Base-by-base conservation (phyloP, 2,113 vertebrate species). In the Ammodytes marinus region DNA sequence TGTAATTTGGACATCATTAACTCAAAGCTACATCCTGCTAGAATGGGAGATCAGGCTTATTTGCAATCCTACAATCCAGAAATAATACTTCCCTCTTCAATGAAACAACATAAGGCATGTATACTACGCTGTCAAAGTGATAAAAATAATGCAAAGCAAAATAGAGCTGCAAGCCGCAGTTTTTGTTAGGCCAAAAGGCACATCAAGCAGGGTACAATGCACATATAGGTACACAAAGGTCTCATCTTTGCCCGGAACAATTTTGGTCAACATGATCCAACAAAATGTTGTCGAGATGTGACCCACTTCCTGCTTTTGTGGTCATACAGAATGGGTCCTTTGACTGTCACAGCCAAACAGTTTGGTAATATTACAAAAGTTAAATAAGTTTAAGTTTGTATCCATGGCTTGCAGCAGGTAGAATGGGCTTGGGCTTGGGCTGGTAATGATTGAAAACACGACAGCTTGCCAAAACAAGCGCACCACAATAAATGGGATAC, bases 61-160 rank as follows among this genome's bases (percentile, higher is more conserved):
- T 86, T 84, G 77, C 79, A 88, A 77, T 61, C 64, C 77, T 75
- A 17, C 35, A 14, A 42, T 54, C 58, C 66, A 86, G 63, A 76
- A 84, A 84, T 70, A 79, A 76, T 54, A 39, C 35, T 60, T 60
- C 58, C 40, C 50, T 67, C 11, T 47, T 74, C 57, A 11, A 46
- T 69, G 57, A 72, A 68, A 42, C 59, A 52, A 74, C 66, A 67
- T 1, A 69, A 64, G 59, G 76, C 53, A 40, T 66, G 55, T 19
- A 70, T 47, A 40, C 7, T 4, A 54, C 8, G 1, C 71, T 11
- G 61, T 86, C 75, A 74, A 77, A 60, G 61, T 40, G 69, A 76
- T 89, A 88, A 74, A 88, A 90, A 83, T 88, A 91, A 85, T 77
- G 83, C 63, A 61, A 70, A 57, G 69, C 65, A 63, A 64, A 85